phyloP scores from a whole-genome alignment of 1,140 invertebrate species.

The Onthophagus taurus region DNA sequence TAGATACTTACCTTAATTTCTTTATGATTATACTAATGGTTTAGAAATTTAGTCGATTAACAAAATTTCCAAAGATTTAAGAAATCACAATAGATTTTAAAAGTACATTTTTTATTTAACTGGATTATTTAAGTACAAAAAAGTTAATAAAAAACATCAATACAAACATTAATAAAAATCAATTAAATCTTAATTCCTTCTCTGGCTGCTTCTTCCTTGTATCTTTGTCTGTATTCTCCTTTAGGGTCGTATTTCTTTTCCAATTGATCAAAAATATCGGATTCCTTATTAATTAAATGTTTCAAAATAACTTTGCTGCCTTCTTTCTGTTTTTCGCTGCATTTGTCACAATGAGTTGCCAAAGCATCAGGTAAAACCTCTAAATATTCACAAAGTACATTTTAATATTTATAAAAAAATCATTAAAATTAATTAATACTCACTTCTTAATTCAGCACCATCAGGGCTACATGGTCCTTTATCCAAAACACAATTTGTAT shows the following conservation, averaged over 20 bases:
- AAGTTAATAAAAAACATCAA: no score
- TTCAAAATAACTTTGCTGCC: neutral
- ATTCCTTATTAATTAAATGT: conserved; percentile 36
- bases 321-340: conserved; percentile 49
- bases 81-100: no score
- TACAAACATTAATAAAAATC: no score
- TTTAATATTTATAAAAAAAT: neutral
- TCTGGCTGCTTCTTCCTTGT: conserved; percentile 27
- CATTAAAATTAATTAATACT: no score
- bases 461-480: conserved; percentile 58
- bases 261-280: conserved; percentile 45
- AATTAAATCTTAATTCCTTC: conserved; percentile 16
- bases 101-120: no score
- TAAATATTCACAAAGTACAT: conserved; percentile 5
- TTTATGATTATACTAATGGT: neutral
- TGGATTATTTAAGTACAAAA: no score
- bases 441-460: conserved; percentile 58
- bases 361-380: conserved; percentile 53
- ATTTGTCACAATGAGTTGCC: conserved; percentile 53
- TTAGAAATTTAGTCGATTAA: no score
- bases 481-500: conserved; percentile 58
- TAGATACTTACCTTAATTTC: neutral
- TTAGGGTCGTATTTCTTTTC: conserved; percentile 49
- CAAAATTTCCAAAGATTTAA: no score
- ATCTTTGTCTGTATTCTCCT: conserved; percentile 41